A percentile compares a stretch with the other conserved stretches of the same genome.
phyloP scores from a whole-genome alignment of 1,140 invertebrate genomes.

The Scaptomyza montana region DNA sequence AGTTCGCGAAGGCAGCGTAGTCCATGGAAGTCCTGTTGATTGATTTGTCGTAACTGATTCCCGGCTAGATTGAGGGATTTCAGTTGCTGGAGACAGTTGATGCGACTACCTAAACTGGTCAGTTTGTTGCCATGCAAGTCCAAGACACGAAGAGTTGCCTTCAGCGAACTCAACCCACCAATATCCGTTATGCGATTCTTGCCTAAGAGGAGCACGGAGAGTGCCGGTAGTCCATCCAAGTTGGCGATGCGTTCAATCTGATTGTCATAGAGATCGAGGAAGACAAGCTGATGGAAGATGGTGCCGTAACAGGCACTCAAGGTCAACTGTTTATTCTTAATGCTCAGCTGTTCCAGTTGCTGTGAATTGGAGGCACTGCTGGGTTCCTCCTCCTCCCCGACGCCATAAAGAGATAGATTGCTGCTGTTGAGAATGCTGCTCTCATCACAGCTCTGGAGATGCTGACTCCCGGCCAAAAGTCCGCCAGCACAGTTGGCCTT shows the following conservation, averaged over 20 bases:
- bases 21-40: slow-evolving; percentile 89
- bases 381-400: slow-evolving; percentile 61
- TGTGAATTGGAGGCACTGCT: slow-evolving; percentile 24
- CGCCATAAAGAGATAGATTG: slow-evolving; percentile 47
- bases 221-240: slow-evolving; percentile 89
- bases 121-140: slow-evolving; percentile 96
- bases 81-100: slow-evolving; percentile 87
- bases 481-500: slow-evolving; percentile 43
- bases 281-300: slow-evolving; percentile 91
- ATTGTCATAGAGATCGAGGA: slow-evolving; percentile 97
- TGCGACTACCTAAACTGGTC: slow-evolving; percentile 84
- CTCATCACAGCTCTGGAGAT: slow-evolving; percentile 67
- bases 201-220: slow-evolving; percentile 93
- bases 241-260: slow-evolving; percentile 93
- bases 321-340: slow-evolving; percentile 78
- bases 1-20: slow-evolving; percentile 91
- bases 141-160: slow-evolving; percentile 86
- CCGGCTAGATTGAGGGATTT: slow-evolving; percentile 96
- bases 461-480: slow-evolving; percentile 15
- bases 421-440: slow-evolving; percentile 47
- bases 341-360: slow-evolving; percentile 63
- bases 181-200: slow-evolving; percentile 91
- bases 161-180: slow-evolving; percentile 61
- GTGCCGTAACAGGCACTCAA: slow-evolving; percentile 75
- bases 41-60: slow-evolving; percentile 92